phyloP scores from a whole-genome alignment of 2,113 vertebrate genomes.

The Halichoeres trimaculatus region DNA sequence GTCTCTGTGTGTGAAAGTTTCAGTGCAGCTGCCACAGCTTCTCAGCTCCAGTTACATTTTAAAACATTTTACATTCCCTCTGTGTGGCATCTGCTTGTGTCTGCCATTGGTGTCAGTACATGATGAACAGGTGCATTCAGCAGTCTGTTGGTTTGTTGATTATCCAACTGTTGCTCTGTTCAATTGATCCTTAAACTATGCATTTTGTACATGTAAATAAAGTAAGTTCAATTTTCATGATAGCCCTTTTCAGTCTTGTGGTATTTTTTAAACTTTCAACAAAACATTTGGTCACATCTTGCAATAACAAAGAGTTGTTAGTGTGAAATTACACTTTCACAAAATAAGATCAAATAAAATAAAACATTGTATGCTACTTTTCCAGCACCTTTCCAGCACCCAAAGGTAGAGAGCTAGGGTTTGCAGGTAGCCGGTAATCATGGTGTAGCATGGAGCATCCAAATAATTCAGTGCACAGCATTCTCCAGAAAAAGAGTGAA shows the following conservation, averaged over 20 bases:
- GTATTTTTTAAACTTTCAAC: too few relatives aligned
- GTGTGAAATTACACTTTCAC: not conserved
- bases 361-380: not conserved
- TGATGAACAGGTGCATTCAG: not conserved
- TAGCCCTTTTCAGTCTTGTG: too few relatives aligned
- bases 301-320: not conserved
- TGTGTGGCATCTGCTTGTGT: slow-evolving; percentile 38
- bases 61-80: not conserved
- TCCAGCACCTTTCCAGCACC: not conserved
- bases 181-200: not conserved
- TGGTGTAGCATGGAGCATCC: not conserved
- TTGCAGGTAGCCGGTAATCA: too few relatives aligned
- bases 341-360: not conserved
- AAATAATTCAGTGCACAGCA: not conserved
- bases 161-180: not conserved
- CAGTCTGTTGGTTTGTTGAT: not conserved
- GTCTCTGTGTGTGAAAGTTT: slow-evolving; percentile 10
- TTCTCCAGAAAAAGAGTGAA: not conserved
- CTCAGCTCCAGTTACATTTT: slow-evolving; percentile 39
- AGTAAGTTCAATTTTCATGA: too few relatives aligned
- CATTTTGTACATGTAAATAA: not conserved
- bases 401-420: not conserved
- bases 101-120: slow-evolving; percentile 1
- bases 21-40: slow-evolving; percentile 58
- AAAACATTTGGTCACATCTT: not conserved